Conservation (phyloP, 1,140 invertebrate species). For the Diachasma alloeum region DNA sequence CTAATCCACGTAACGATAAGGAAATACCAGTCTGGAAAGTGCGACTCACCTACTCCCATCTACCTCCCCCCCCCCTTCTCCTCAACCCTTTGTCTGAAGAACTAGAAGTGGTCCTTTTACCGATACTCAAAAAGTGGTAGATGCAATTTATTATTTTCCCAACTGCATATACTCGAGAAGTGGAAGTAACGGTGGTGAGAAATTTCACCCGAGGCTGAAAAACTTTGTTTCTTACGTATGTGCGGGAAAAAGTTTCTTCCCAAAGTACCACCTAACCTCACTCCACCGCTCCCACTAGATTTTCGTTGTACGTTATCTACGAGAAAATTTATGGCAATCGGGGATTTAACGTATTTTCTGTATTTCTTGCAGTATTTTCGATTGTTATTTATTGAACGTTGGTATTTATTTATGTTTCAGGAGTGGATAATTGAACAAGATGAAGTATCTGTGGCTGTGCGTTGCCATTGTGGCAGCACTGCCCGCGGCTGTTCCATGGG, state of each 20-base stretch:
- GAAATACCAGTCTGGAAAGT: neutral
- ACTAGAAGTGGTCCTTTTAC: neutral
- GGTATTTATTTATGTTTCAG: slow-evolving; percentile 7
- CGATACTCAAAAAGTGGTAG: neutral
- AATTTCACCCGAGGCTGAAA: slow-evolving; percentile 1
- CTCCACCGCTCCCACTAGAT: neutral
- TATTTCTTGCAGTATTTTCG: neutral
- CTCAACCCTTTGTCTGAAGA: neutral
- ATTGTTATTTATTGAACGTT: neutral
- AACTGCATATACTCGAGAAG: slow-evolving; percentile 15
- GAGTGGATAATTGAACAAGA: slow-evolving; percentile 45
- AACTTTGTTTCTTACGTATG: slow-evolving; percentile 11
- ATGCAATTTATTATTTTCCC: slow-evolving; percentile 27
- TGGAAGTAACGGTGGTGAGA: neutral
- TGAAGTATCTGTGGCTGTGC: slow-evolving; percentile 53
- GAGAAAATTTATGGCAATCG: neutral
- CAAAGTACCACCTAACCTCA: neutral
- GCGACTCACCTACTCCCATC: neutral
- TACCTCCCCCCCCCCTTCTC: no score
- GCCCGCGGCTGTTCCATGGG: slow-evolving; percentile 47
- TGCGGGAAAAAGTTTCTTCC: neutral
- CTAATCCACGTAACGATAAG: neutral
- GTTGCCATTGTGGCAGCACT: slow-evolving; percentile 45
- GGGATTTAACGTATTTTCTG: neutral
- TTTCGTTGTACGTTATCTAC: neutral